These are phyloP conservation scores for Neosalanx taihuensis DNA, from an alignment of 2,797 vertebrate genomes.

Conservation along the genomic window DNA sequence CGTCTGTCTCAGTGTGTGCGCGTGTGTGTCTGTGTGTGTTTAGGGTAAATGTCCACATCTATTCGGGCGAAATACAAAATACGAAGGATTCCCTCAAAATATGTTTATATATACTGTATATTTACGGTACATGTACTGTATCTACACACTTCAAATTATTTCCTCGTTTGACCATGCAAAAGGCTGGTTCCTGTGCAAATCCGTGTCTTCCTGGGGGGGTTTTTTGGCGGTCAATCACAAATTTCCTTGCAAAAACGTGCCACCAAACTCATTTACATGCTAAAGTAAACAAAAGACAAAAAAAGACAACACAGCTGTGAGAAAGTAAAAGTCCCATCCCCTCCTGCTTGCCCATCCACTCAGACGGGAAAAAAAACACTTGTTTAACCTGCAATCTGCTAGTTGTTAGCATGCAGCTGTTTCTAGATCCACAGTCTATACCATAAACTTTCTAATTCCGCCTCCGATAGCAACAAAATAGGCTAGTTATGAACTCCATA, in stretches of 20 bases:
- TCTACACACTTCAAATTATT: neutral
- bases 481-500: neutral
- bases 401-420: constrained; percentile 63
- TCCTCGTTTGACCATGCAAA: neutral
- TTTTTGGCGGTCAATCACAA: neutral
- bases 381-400: constrained; percentile 59
- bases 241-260: neutral
- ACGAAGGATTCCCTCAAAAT: neutral
- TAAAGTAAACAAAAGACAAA: constrained; percentile 33
- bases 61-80: neutral
- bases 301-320: constrained; percentile 55
- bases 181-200: neutral
- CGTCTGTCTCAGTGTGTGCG: neutral
- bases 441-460: constrained; percentile 55
- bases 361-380: constrained; percentile 22
- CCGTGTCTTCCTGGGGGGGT: neutral
- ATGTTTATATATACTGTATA: neutral
- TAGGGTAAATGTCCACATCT: neutral
- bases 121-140: neutral
- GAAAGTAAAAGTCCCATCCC: constrained; percentile 45
- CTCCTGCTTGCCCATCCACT: no score
- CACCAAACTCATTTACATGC: constrained; percentile 10
- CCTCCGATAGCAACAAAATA: constrained; percentile 17
- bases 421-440: constrained; percentile 49
- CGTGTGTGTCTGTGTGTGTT: no score